Base-by-base conservation (phyloP, 2,888 invertebrate species). In the Drosophila monieri region DNA sequence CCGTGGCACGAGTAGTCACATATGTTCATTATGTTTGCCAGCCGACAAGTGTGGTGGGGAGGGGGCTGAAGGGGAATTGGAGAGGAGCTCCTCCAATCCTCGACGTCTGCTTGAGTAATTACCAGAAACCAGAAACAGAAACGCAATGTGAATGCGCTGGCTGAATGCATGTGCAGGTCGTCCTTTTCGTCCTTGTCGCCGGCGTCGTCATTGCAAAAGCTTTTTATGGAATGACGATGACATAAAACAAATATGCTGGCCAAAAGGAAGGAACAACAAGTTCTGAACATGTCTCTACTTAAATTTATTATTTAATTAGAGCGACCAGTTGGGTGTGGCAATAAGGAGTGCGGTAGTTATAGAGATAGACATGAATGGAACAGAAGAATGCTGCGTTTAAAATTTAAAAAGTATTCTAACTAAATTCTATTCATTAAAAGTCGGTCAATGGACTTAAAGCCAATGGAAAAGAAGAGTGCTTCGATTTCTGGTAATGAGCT, bases 31-130 rank as follows among this genome's bases (percentile, higher is more conserved):
- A 81, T 81, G 74, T 76, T 77, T 76, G 74, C 78, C 76, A 51
- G 72, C 72, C 84, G 84, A 78, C 80, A 76, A 80, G 78, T 73
- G 57, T 41, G 58, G 25, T 1, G 14, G 9, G 4, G 18, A 14
- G 54, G 35, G 23, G 47, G 35, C 43, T 18, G 39, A 15, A 18
- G 35, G 32, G 32, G 32, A 12, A 10, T 10, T 32, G 32, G 12
- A 35, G 49, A 23, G 60, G 35, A 60, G 59, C 69, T 69, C 48
- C 60, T 60, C 49, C 43, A 60, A 54, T 84, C 80, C 84, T 80
- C 73, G 72, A 76, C 70, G 77, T 81, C 81, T 85, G 79, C 81
- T 81, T 81, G 79, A 81, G 81, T 81, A 81, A 81, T 81, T 81
- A 80, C 84, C 80, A 80, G 80, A 46, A 62, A 73, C 76, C 74